phyloP scores from a whole-genome alignment of 2,888 invertebrate species.

The Drosophila nr. perissopoda region DNA sequence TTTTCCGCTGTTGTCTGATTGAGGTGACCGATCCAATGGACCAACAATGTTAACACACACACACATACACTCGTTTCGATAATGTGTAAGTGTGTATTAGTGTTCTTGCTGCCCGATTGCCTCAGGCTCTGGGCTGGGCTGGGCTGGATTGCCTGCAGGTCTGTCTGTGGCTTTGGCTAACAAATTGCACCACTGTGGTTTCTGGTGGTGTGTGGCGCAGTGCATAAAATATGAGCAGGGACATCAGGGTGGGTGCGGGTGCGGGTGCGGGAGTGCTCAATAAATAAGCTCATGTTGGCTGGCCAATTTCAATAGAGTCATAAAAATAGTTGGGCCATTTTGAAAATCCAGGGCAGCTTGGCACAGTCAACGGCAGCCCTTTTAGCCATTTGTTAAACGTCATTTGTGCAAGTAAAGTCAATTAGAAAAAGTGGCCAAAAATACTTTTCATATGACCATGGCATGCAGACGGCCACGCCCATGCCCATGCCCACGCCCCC shows the following conservation, averaged over 20 bases:
- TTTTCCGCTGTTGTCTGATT: constrained; percentile 28
- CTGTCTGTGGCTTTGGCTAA: constrained; percentile 49
- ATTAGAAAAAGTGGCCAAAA: constrained; percentile 58
- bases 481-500: not conserved
- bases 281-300: constrained; percentile 20
- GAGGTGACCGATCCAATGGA: constrained; percentile 40
- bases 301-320: constrained; percentile 56
- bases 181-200: constrained; percentile 65
- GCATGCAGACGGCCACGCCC: not conserved
- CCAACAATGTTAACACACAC: constrained; percentile 47
- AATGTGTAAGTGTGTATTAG: not conserved
- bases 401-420: constrained; percentile 51
- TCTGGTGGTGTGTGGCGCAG: constrained; percentile 38
- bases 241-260: constrained; percentile 20
- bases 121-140: not conserved
- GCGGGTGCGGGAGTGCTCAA: not conserved
- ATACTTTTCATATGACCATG: constrained; percentile 31
- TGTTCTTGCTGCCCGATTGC: constrained; percentile 18
- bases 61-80: not conserved
- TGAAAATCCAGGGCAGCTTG: constrained; percentile 41
- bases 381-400: constrained; percentile 53
- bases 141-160: not conserved
- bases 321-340: constrained; percentile 58
- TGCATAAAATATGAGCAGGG: constrained; percentile 65
- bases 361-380: constrained; percentile 28